Conservation (phyloP, 30 jellyfish, hydroid and myxozoan species). For the Pelagia noctiluca region DNA sequence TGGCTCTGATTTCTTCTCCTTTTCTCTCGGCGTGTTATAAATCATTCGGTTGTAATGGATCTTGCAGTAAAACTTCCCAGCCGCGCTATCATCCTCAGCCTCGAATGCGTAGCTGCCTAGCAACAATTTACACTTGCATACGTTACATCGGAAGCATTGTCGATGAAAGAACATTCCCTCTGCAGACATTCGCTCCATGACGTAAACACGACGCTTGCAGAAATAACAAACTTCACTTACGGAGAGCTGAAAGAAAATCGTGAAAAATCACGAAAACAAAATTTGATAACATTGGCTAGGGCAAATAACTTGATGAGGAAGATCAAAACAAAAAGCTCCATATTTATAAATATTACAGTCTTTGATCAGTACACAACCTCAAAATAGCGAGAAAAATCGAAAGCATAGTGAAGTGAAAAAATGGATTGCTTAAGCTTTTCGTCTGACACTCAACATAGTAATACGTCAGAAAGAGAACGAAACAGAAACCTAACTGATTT, state of each 20-base stretch:
- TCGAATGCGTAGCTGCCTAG: constrained; percentile 91
- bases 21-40: constrained; percentile 49
- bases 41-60: constrained; percentile 78
- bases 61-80: constrained; percentile 87
- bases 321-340: background rate
- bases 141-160: constrained; percentile 82
- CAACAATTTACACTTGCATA: constrained; percentile 85
- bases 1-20: constrained; percentile 6
- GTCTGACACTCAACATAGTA: no score
- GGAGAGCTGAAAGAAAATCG: constrained; percentile 57
- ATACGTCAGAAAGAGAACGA: no score
- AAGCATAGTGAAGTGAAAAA: no score
- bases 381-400: no score
- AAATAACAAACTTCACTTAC: constrained; percentile 87
- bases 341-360: background rate
- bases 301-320: no score
- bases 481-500: no score
- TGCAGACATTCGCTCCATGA: constrained; percentile 94
- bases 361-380: no score
- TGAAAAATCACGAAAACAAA: background rate
- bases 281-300: background rate
- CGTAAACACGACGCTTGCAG: constrained; percentile 89
- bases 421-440: no score
- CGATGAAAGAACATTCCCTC: constrained; percentile 94
- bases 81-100: constrained; percentile 60